Evolutionary conservation across 2,888 invertebrate species (phyloP), one percentile per base, ranked within the genome.

Genomic region (Hyalella azteca): DNA sequence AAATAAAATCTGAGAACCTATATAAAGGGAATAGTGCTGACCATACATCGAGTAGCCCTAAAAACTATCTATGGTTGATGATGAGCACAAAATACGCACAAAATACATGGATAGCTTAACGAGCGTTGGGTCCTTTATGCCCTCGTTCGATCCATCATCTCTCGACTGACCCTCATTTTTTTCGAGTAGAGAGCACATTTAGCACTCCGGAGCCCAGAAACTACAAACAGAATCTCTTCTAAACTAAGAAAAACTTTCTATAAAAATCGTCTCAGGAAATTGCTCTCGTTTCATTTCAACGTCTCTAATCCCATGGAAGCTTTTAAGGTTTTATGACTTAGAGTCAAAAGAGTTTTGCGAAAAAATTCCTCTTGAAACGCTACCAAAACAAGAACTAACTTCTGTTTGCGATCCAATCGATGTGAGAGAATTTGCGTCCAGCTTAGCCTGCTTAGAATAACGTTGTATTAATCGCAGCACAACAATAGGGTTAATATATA

Each of bases 301-400:
- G 66, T 13, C 66, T 66, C 36, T 66, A 66, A 66, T 66, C 66
- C 66, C 29, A 26, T 66, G 66, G 29, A 66, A 66, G 66, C 66
- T 66, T 36, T 66, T 66, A 66, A 36, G 66, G 36, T 66, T 66
- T 66, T 66, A 66, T 66, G 66, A 66, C 66, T 66, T 36, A 36
- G 29, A 66, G 22, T n/a, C 19, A 36, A 19, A 36, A 19, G 36
- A 66, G 66, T 36, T 66, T 36, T 11, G 7, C 36, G n/a, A 32
- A 66, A 66, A 36, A 66, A 66, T 66, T n/a, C 4, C 29, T 36
- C 36, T 4, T 36, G 66, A 66, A 66, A 36, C 29, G 66, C 29
- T 66, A 36, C 26, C 36, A 66, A 36, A 36, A 66, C 66, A 36
- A 36, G 36, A 66, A 66, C 36, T 36, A 66, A 66, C 66, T 66